These are phyloP conservation scores for Euborellia annulipes DNA, from an alignment of 1,140 invertebrate species.

Conservation along the genomic window DNA sequence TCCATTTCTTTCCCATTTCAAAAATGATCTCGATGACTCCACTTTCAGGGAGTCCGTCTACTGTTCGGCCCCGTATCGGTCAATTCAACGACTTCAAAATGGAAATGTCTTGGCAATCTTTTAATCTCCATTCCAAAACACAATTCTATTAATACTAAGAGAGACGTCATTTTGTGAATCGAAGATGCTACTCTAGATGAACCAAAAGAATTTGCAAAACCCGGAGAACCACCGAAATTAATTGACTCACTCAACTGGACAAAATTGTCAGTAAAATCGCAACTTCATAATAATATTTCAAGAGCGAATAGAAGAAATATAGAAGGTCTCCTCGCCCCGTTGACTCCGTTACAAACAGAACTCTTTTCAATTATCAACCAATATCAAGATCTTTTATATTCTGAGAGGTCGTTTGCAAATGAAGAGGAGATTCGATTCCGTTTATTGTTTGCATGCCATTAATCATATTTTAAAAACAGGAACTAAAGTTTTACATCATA, in stretches of 20 bases:
- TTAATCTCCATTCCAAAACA: slow-evolving; percentile 38
- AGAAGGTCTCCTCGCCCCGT: slow-evolving; percentile 26
- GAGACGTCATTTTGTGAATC: too few relatives aligned
- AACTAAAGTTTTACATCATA: slow-evolving; percentile 65
- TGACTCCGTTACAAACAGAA: slow-evolving; percentile 61
- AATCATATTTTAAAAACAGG: slow-evolving; percentile 86
- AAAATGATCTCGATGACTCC: too few relatives aligned
- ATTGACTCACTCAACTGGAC: slow-evolving; percentile 34
- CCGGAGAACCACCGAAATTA: slow-evolving; percentile 31
- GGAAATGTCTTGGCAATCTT: slow-evolving; percentile 41
- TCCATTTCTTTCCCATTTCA: too few relatives aligned
- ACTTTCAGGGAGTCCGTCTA: too few relatives aligned
- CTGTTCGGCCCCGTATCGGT: slow-evolving; percentile 25
- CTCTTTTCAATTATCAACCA: slow-evolving; percentile 67
- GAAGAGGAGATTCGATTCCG: slow-evolving; percentile 62
- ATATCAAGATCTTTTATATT: slow-evolving; percentile 78
- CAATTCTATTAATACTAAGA: slow-evolving; percentile 19
- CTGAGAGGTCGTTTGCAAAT: slow-evolving; percentile 55
- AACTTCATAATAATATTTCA: slow-evolving; percentile 22
- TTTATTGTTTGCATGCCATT: slow-evolving; percentile 74
- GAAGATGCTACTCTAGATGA: slow-evolving; percentile 35
- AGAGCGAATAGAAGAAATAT: slow-evolving; percentile 38
- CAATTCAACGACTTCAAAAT: slow-evolving; percentile 29
- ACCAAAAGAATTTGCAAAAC: slow-evolving; percentile 34
- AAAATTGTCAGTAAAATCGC: slow-evolving; percentile 34